Evolutionary conservation across 2,113 vertebrate genomes (phyloP).

Genomic region (Proterorhinus semilunaris): DNA sequence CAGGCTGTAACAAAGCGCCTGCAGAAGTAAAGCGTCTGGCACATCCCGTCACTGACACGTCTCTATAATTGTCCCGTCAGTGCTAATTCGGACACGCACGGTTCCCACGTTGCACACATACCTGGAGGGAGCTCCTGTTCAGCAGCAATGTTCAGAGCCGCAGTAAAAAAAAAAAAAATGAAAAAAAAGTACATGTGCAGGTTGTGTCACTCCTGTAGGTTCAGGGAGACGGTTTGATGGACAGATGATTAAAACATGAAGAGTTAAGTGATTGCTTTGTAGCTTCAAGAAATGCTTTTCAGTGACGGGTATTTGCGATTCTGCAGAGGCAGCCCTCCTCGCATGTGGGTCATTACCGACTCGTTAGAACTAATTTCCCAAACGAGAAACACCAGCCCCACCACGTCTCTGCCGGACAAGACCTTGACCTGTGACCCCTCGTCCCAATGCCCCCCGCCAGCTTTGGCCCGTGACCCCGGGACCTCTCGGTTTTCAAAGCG

Average conservation of each 20-base stretch:
- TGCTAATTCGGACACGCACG: too few relatives aligned
- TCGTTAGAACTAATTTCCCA: conserved; percentile 16
- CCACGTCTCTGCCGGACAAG: conserved; percentile 33
- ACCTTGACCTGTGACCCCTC: conserved; percentile 54
- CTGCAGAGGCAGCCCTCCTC: neutral
- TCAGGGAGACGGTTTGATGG: too few relatives aligned
- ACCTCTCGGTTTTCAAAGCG: conserved; percentile 29
- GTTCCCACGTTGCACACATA: neutral
- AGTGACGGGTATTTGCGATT: too few relatives aligned
- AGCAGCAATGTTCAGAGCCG: neutral
- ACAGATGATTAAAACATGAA: too few relatives aligned
- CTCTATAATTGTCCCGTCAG: neutral
- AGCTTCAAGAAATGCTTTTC: too few relatives aligned
- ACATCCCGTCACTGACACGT: conserved; percentile 15
- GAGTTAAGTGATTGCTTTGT: too few relatives aligned
- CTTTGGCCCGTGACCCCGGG: conserved; percentile 53
- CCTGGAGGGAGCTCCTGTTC: neutral
- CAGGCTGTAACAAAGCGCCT: neutral
- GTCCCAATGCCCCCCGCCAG: conserved; percentile 40
- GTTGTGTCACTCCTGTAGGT: neutral
- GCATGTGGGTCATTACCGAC: conserved; percentile 15
- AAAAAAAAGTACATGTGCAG: neutral
- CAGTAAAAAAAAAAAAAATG: too few relatives aligned
- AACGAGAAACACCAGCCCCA: conserved; percentile 29
- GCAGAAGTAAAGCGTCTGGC: conserved; percentile 6